Evolutionary conservation across 2,113 vertebrate species (phyloP).

Genomic region (Clarias magur): DNA sequence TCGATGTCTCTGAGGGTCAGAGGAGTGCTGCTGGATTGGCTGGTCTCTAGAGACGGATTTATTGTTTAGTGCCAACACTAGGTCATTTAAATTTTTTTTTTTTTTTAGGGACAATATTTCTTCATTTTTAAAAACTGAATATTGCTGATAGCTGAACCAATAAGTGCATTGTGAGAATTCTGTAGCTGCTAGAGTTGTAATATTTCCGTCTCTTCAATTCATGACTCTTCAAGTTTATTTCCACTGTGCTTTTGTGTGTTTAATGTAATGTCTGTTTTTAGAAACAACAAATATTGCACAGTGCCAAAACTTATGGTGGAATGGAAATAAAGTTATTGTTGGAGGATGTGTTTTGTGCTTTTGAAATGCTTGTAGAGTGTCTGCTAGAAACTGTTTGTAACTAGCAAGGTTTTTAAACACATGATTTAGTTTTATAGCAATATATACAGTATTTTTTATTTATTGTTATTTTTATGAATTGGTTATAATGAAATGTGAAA

Average conservation of each 20-base stretch:
- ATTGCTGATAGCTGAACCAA: background rate
- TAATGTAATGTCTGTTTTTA: background rate
- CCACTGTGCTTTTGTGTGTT: background rate
- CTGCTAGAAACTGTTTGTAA: background rate
- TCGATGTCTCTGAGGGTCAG: background rate
- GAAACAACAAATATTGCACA: background rate
- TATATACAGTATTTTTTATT: background rate
- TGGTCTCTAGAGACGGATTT: conserved; percentile 14
- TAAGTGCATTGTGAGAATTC: background rate
- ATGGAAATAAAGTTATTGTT: background rate
- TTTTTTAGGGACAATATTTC: too few relatives aligned
- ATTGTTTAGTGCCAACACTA: background rate
- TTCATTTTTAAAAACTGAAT: background rate
- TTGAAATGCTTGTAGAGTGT: background rate
- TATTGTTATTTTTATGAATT: background rate
- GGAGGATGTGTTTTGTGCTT: background rate
- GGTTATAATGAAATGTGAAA: background rate
- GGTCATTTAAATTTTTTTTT: too few relatives aligned
- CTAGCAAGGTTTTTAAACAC: background rate
- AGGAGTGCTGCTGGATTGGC: conserved; percentile 20
- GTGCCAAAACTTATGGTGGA: background rate
- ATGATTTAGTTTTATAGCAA: background rate
- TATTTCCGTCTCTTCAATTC: too few relatives aligned
- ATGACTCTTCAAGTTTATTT: background rate
- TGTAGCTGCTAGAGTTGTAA: background rate